Evolutionary conservation across 2,797 vertebrate genomes (phyloP), one percentile per base, ranked within the genome.

Genomic region (Sebastes variabilis): DNA sequence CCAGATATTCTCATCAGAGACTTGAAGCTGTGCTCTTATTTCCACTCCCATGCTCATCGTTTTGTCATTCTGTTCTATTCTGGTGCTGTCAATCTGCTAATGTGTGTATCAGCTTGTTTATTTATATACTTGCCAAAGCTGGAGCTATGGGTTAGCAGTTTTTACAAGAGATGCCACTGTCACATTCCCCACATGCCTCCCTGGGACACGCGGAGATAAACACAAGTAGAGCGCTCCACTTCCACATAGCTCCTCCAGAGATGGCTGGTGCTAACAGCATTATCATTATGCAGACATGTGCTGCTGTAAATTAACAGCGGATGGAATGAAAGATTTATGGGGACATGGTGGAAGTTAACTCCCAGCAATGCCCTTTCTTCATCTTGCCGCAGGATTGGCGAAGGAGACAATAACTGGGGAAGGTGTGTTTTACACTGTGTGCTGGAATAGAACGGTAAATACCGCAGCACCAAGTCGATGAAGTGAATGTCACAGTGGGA

Each of bases 401-500:
- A 36, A 9, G 71, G 49, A 88, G 65, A 79, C 68, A 83, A 74
- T 71, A 16, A 66, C 30, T 67, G 66, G 20, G 20, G 59, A 72
- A 83, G 52, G 56, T 81, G 64, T 66, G 72, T 86, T 87, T 88
- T 54, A 38, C 72, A 79, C 72, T 74, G 64, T 61, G 72, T 30
- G 64, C 80, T 77, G 46, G 73, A 68, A 84, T 36, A 70, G 52
- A 83, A 73, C 77, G 72, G 84, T 88, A 92, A 89, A 92, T 90
- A 89, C 79, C 93, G 87, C 84, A 85, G 65, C 60, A 71, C 32
- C 75, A 66, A 87, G 81, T 86, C 91, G 87, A 86, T 87, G 70
- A 88, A 86, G 89, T 77, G 79, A 77, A 89, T 88, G 87, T 90
- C 85, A 90, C 84, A 83, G 84, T 85, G 78, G 84, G 86, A 88